Percentiles rank a stretch among this genome's conserved stretches.
Conservation (phyloP, 64 coral and sea anemone species). For the Montipora sp. region DNA sequence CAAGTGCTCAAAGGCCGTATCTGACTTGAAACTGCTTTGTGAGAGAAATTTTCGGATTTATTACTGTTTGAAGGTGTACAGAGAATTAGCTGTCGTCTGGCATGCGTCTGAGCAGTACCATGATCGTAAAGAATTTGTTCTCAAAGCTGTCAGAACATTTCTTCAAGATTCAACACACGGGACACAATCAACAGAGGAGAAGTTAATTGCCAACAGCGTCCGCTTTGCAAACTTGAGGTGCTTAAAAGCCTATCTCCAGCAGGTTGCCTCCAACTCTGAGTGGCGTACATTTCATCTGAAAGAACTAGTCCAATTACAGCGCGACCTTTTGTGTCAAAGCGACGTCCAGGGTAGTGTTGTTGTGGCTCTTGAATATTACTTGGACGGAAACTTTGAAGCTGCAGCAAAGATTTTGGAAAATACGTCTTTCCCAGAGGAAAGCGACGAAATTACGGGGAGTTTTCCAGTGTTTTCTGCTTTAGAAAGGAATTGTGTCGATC, state of each 20-base stretch:
- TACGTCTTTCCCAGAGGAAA: background rate
- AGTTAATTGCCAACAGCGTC: constrained; percentile 10
- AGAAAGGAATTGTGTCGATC: background rate
- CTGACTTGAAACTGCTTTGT: background rate
- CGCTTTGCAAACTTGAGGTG: constrained; percentile 8
- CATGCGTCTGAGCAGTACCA: constrained; percentile 1
- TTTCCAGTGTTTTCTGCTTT: constrained; percentile 20
- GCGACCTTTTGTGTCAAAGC: background rate
- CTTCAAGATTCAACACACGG: background rate
- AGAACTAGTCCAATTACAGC: background rate
- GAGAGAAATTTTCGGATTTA: constrained; percentile 28
- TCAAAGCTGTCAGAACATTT: constrained; percentile 11
- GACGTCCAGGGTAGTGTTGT: background rate
- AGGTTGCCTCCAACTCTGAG: background rate
- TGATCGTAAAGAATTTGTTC: background rate
- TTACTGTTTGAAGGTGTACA: constrained; percentile 18
- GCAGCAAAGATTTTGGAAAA: constrained; percentile 7
- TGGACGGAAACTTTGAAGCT: constrained; percentile 11
- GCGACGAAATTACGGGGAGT: background rate
- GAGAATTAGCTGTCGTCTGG: constrained; percentile 14
- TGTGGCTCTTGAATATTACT: constrained; percentile 14
- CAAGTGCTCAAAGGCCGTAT: background rate
- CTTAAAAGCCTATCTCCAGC: background rate
- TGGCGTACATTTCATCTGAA: background rate
- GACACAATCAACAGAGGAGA: background rate